Evolutionary conservation across 2,113 vertebrate genomes (phyloP).

Genomic region (Psilopogon haemacephalus): DNA sequence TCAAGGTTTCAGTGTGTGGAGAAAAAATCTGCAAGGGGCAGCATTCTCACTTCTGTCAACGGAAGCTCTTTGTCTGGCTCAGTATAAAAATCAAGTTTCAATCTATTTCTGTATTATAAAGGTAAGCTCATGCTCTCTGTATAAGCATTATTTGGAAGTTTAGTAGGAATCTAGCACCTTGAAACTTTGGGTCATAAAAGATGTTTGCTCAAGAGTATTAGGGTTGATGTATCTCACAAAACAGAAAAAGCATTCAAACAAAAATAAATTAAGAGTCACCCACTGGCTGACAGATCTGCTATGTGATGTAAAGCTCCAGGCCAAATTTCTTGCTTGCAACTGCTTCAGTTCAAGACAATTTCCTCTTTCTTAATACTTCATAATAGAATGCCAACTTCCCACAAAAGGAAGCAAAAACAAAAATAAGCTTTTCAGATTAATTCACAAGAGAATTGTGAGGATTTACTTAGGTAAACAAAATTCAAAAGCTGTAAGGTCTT

Average conservation of each 20-base stretch:
- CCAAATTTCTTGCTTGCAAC: background rate
- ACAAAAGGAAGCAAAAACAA: background rate
- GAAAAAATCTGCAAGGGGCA: background rate
- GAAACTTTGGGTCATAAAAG: background rate
- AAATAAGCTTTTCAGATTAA: background rate
- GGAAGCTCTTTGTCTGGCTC: background rate
- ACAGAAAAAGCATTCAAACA: background rate
- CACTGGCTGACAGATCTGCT: background rate
- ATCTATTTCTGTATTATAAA: background rate
- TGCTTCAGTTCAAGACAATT: background rate
- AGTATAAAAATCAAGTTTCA: background rate
- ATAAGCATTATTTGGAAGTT: background rate
- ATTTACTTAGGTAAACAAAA: background rate
- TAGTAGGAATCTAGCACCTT: background rate
- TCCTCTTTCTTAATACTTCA: background rate
- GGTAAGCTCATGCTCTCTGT: background rate
- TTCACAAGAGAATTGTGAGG: background rate
- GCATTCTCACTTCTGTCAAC: background rate
- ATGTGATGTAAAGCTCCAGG: background rate
- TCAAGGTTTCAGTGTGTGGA: background rate
- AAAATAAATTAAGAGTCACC: conserved; percentile 9
- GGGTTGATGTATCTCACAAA: background rate
- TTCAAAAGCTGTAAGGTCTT: background rate
- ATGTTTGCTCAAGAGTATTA: background rate
- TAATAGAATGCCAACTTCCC: background rate